Evolutionary conservation across 2,797 vertebrate genomes (phyloP), one percentile per base, ranked within the genome.

Genomic region (Pseudochirops cupreus): DNA sequence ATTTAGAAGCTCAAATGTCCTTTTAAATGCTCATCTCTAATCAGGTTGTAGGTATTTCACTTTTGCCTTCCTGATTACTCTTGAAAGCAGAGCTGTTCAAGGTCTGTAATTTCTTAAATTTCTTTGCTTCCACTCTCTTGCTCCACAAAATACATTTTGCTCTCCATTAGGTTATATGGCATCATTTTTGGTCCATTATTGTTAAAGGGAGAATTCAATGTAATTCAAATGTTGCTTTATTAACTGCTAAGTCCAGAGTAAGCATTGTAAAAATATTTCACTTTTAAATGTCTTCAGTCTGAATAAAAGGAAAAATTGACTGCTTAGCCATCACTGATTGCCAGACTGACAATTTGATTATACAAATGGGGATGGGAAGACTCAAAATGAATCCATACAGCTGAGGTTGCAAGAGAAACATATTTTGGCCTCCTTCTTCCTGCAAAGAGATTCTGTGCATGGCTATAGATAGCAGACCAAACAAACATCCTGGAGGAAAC

Each of bases 61-160:
- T 95, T 93, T 94, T 94, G 91, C 57, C 74, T 93, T 96, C 89
- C 62, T 96, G 62, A 94, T 94, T 97, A 92, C 58, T 95, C 97
- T 52, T 39, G 82, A 95, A 93, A 93, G 56, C 87, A 56, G 39
- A 87, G 16, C 74, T 96, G 95, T 95, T 93, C 94, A 96, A 91
- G 94, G 56, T 56, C 39, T 56, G 3, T 95, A 93, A 97, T 97
- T 97, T 87, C 95, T 95, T 96, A 96, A 92, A 94, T 93, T 97
- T 90, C 55, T 92, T 94, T 97, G 92, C 59, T 96, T 89, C 90
- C 92, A 62, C 26, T 90, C 55, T 97, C 33, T 53, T 90, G 93
- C 91, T 95, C 55, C 95, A 97, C 93, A 94, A 97, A 96, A 96
- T 90, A 74, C 56, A 92, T 97, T 97, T 97, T 94, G 74, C 92